phyloP scores from a whole-genome alignment of 2,113 vertebrate species.

The Carassius auratus region DNA sequence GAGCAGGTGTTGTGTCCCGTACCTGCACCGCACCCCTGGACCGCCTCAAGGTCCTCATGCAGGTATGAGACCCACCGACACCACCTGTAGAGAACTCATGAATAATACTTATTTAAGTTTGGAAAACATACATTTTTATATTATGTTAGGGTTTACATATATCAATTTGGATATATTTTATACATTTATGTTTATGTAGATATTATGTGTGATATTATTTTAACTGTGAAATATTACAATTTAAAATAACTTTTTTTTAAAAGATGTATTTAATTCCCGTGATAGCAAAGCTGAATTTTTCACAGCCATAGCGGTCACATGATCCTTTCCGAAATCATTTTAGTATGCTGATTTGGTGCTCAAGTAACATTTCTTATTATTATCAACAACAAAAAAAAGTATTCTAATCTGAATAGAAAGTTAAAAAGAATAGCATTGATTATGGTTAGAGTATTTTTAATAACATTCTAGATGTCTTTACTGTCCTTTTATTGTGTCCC shows the following conservation, averaged over 20 bases:
- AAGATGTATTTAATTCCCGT: neutral
- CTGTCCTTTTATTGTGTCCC: no score
- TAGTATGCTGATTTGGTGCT: no score
- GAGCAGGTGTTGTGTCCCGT: slow-evolving; percentile 90
- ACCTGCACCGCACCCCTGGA: slow-evolving; percentile 95
- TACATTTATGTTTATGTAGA: neutral
- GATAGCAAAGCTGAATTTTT: neutral
- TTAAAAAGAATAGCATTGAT: no score
- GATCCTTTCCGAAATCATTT: no score
- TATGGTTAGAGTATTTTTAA: no score
- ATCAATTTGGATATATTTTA: neutral
- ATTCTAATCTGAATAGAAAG: no score
- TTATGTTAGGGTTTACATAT: neutral
- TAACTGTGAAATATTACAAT: neutral
- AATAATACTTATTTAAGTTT: neutral
- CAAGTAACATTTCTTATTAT: no score
- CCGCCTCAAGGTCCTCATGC: slow-evolving; percentile 97
- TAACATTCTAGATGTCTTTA: no score
- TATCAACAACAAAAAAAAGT: no score
- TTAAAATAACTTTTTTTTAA: neutral
- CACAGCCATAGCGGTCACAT: no score
- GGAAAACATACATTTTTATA: no score
- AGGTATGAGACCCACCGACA: slow-evolving; percentile 74
- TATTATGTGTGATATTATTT: neutral
- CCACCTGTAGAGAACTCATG: neutral